A percentile compares a stretch with the other conserved stretches of the same genome.
phyloP scores from a whole-genome alignment of 2,888 invertebrate species.

The Gnatocerus cornutus region DNA sequence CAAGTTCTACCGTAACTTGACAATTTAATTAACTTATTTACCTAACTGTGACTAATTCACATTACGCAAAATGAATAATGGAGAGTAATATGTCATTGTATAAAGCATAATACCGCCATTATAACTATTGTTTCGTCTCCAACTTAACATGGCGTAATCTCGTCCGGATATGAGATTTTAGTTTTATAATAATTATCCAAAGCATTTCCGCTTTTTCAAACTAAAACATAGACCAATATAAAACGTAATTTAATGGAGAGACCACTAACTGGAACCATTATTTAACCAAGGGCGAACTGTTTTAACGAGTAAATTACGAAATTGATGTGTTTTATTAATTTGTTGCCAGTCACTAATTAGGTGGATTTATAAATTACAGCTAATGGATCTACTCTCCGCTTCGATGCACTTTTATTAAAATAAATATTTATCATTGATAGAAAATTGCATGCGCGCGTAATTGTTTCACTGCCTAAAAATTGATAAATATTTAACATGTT shows the following conservation, averaged over 20 bases:
- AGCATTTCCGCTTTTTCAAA: slow-evolving; percentile 59
- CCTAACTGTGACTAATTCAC: slow-evolving; percentile 62
- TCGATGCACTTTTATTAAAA: slow-evolving; percentile 3
- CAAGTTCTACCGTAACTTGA: not conserved
- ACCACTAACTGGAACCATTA: slow-evolving; percentile 53
- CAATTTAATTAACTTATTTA: slow-evolving; percentile 61
- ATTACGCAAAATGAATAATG: slow-evolving; percentile 62
- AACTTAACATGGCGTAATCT: slow-evolving; percentile 57
- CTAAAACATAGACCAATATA: slow-evolving; percentile 55
- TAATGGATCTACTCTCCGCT: slow-evolving; percentile 23
- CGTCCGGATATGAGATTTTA: slow-evolving; percentile 64
- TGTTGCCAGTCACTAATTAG: slow-evolving; percentile 38
- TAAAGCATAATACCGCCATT: slow-evolving; percentile 61
- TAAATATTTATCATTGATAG: slow-evolving; percentile 2
- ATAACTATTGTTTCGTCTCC: slow-evolving; percentile 49
- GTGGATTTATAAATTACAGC: slow-evolving; percentile 35
- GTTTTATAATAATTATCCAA: slow-evolving; percentile 62
- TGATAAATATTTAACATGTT: not conserved
- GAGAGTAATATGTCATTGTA: slow-evolving; percentile 60
- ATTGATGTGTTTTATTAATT: slow-evolving; percentile 41
- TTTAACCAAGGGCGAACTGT: slow-evolving; percentile 45
- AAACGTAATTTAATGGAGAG: slow-evolving; percentile 55
- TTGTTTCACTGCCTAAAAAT: not conserved
- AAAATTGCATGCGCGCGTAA: slow-evolving; percentile 2
- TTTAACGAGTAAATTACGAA: slow-evolving; percentile 43